Conservation (phyloP, 2,888 invertebrate species). For the Agonopterix arenella region DNA sequence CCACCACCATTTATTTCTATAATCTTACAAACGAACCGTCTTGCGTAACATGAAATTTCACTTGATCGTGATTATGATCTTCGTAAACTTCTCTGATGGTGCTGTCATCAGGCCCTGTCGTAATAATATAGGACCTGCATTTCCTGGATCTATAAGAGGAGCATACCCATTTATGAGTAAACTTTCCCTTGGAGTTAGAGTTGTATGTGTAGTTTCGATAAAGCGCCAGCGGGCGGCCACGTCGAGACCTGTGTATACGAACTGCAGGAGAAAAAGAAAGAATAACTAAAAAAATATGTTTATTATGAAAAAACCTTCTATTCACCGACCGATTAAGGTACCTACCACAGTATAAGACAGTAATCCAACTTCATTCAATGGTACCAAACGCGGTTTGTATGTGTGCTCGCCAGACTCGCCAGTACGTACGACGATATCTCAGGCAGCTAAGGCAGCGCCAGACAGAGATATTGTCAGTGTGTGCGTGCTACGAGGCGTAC, state of each 20-base stretch:
- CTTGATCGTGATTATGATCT: constrained; percentile 9
- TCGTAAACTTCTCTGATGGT: constrained; percentile 1
- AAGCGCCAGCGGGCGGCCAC: constrained; percentile 15
- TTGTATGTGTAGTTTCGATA: constrained; percentile 14
- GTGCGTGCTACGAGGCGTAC: no score
- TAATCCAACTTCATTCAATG: no score
- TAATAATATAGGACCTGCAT: constrained; percentile 15
- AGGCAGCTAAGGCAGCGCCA: no score
- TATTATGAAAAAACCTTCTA: background rate
- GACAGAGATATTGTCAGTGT: no score
- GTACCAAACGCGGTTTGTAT: no score
- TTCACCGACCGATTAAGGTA: no score
- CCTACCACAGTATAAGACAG: no score
- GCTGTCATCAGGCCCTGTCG: constrained; percentile 5
- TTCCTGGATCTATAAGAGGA: constrained; percentile 13
- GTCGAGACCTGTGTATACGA: constrained; percentile 11
- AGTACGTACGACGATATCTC: no score
- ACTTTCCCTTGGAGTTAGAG: constrained; percentile 6
- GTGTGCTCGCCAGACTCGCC: no score
- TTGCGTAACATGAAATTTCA: background rate
- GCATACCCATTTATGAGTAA: constrained; percentile 16
- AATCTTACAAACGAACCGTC: constrained; percentile 5
- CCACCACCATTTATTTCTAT: background rate
- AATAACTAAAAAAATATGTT: background rate
- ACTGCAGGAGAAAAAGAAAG: background rate